Conservation (phyloP, 2,113 vertebrate genomes). For the Bambusicola thoracicus region DNA sequence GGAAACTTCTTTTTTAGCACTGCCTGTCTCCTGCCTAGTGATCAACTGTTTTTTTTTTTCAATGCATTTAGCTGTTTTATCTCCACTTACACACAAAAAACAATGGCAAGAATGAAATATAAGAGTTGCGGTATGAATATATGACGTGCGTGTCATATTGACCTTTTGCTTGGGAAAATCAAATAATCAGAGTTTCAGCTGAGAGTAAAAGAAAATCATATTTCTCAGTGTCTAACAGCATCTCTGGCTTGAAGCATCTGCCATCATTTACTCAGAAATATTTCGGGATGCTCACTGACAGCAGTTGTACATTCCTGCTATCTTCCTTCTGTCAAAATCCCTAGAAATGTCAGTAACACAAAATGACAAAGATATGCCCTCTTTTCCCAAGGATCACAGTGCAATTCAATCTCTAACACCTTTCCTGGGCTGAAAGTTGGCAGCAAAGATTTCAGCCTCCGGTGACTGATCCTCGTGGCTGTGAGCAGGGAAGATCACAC, state of each 20-base stretch:
- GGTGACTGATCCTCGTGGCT: background rate
- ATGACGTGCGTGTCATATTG: background rate
- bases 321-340: background rate
- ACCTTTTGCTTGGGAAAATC: background rate
- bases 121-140: background rate
- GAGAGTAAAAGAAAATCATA: background rate
- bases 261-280: background rate
- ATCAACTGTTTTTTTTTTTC: background rate
- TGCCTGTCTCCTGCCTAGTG: background rate
- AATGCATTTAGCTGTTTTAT: background rate
- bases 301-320: fast-evolving
- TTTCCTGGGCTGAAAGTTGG: background rate
- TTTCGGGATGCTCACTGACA: background rate
- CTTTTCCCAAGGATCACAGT: background rate
- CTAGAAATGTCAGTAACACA: background rate
- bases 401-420: background rate
- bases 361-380: background rate
- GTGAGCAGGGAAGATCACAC: background rate
- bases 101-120: constrained; percentile 9
- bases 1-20: background rate
- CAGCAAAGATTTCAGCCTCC: background rate
- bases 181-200: background rate
- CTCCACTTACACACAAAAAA: background rate
- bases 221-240: background rate
- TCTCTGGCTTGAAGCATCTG: background rate